phyloP scores from a whole-genome alignment of 2,113 vertebrate genomes.

The Bubalus kerabau region DNA sequence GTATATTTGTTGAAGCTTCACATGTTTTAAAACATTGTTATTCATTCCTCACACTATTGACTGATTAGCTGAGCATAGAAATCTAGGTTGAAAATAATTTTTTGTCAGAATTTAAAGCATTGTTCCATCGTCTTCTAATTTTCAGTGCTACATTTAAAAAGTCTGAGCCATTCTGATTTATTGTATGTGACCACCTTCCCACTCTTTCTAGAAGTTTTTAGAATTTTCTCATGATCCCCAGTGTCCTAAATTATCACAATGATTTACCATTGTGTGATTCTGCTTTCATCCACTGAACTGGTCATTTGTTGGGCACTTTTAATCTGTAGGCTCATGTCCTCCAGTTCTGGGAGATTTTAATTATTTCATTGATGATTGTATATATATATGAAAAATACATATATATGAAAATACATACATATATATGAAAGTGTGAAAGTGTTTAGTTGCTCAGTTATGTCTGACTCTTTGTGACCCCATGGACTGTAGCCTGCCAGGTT shows the following conservation, averaged over 20 bases:
- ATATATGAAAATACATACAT: neutral
- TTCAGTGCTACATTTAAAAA: neutral
- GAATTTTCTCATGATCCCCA: neutral
- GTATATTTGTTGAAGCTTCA: neutral
- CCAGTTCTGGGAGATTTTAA: neutral
- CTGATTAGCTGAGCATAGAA: neutral
- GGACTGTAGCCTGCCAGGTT: neutral
- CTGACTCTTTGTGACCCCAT: neutral
- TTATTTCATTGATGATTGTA: neutral
- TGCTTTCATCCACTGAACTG: neutral
- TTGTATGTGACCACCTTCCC: neutral
- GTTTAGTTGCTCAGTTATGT: neutral
- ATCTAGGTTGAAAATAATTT: constrained; percentile 10
- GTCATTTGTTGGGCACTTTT: neutral
- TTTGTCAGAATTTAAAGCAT: neutral
- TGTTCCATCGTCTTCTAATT: neutral
- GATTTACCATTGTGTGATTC: neutral
- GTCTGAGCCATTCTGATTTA: neutral
- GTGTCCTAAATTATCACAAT: neutral
- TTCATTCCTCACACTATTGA: neutral
- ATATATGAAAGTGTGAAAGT: neutral
- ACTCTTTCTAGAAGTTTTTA: neutral
- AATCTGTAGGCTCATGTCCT: neutral
- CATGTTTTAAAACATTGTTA: neutral
- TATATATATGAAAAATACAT: neutral